Evolutionary conservation across 2,888 invertebrate genomes (phyloP).

Genomic region (Monoplex corrugatus): DNA sequence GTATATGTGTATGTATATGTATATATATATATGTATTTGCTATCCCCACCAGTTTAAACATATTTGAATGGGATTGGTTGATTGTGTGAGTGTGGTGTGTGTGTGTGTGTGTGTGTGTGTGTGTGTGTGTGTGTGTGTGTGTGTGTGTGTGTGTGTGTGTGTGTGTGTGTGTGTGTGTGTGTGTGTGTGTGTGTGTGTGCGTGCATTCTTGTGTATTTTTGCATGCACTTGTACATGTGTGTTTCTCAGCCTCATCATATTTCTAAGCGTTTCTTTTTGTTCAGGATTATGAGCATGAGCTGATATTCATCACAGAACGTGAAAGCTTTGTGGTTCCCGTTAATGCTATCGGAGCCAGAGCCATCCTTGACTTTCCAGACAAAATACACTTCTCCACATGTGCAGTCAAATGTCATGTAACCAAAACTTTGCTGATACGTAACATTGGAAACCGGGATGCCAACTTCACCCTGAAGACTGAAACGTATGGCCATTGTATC

Average conservation of each 20-base stretch:
- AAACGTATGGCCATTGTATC: constrained; percentile 81
- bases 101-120: too few relatives aligned
- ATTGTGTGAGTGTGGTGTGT: too few relatives aligned
- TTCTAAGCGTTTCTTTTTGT: constrained; percentile 48
- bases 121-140: too few relatives aligned
- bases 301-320: constrained; percentile 81
- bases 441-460: constrained; percentile 84
- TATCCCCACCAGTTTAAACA: too few relatives aligned
- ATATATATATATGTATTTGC: background rate
- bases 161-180: too few relatives aligned
- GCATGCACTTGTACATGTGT: too few relatives aligned
- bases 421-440: constrained; percentile 83
- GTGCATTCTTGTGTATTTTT: too few relatives aligned
- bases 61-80: too few relatives aligned
- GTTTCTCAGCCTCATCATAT: too few relatives aligned
- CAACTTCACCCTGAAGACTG: constrained; percentile 82
- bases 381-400: constrained; percentile 83
- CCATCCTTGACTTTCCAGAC: constrained; percentile 86
- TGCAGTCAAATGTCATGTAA: constrained; percentile 84
- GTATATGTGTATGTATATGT: background rate
- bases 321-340: constrained; percentile 82
- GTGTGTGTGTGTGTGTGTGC: too few relatives aligned
- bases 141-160: too few relatives aligned
- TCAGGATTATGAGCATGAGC: constrained; percentile 81
- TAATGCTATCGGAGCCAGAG: constrained; percentile 84